phyloP scores from a whole-genome alignment of 2,888 invertebrate genomes.

The Mesochorus sp. region DNA sequence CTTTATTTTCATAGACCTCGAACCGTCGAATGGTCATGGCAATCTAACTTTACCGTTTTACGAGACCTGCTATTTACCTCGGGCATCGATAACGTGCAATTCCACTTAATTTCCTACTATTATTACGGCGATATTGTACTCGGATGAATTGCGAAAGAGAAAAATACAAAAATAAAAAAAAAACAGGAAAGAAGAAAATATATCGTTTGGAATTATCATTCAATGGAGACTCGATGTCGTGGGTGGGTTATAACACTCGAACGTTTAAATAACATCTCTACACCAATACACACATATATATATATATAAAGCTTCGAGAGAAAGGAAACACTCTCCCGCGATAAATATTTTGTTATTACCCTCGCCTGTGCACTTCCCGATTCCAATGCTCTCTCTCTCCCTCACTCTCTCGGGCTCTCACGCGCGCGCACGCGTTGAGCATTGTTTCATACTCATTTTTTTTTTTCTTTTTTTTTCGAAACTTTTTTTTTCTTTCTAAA shows the following conservation, averaged over 20 bases:
- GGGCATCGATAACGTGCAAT: slow-evolving; percentile 31
- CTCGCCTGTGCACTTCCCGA: slow-evolving; percentile 45
- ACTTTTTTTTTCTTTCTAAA: slow-evolving; percentile 27
- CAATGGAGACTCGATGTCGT: slow-evolving; percentile 47
- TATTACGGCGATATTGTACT: slow-evolving; percentile 10
- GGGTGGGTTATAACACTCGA: slow-evolving; percentile 30
- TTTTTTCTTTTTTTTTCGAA: too few species aligned
- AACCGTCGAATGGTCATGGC: neutral
- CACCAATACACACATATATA: too few species aligned
- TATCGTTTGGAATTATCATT: slow-evolving; percentile 50
- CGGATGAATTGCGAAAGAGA: slow-evolving; percentile 3
- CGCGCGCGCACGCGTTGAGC: neutral
- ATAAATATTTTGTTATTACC: slow-evolving; percentile 57
- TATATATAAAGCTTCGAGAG: slow-evolving; percentile 22
- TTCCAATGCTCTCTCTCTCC: slow-evolving; percentile 30
- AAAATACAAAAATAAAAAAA: slow-evolving; percentile 19
- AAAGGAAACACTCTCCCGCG: slow-evolving; percentile 46
- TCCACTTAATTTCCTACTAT: slow-evolving; percentile 21
- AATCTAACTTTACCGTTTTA: neutral
- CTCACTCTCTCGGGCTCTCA: neutral
- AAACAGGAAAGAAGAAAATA: slow-evolving; percentile 21
- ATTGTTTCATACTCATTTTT: too few species aligned
- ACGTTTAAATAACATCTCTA: slow-evolving; percentile 50
- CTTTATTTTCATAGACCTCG: neutral
- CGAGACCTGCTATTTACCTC: slow-evolving; percentile 4